Conservation (phyloP, 2,888 invertebrate genomes). For the Rhogogaster chlorosoma region DNA sequence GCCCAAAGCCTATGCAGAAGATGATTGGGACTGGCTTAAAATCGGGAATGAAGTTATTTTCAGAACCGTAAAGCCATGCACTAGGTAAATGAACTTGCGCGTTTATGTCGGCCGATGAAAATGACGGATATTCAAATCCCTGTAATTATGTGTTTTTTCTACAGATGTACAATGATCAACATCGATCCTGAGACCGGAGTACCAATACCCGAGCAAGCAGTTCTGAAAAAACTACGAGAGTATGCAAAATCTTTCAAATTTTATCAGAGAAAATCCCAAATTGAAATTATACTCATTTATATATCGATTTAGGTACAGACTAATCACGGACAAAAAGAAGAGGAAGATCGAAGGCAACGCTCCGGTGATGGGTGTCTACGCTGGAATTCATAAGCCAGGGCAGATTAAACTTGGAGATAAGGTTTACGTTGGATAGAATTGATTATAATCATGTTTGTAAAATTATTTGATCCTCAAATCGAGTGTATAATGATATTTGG, state of each 20-base stretch:
- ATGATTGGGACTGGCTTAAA: constrained; percentile 81
- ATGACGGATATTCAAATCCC: not conserved
- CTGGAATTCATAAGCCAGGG: constrained; percentile 78
- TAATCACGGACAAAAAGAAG: constrained; percentile 60
- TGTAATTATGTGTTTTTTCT: not conserved
- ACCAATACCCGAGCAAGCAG: constrained; percentile 2
- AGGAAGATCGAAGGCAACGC: constrained; percentile 69
- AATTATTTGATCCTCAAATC: not conserved
- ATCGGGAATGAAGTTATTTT: constrained; percentile 79
- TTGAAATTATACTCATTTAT: not conserved
- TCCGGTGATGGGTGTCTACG: constrained; percentile 79
- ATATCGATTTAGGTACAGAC: constrained; percentile 62
- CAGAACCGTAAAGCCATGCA: constrained; percentile 80
- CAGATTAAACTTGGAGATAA: constrained; percentile 78
- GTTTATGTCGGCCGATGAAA: not conserved
- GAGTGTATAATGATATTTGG: not conserved
- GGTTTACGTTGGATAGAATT: constrained; percentile 74
- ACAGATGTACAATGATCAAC: constrained; percentile 29
- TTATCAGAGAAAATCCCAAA: not conserved
- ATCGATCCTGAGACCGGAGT: constrained; percentile 41
- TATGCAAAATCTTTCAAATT: not conserved
- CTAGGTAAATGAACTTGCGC: constrained; percentile 1
- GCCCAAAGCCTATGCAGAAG: constrained; percentile 78
- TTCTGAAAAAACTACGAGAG: constrained; percentile 12
- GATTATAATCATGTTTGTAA: not conserved